These are phyloP conservation scores for Macrobrachium rosenbergii DNA, from an alignment of 1,140 invertebrate genomes.

Conservation along the genomic window DNA sequence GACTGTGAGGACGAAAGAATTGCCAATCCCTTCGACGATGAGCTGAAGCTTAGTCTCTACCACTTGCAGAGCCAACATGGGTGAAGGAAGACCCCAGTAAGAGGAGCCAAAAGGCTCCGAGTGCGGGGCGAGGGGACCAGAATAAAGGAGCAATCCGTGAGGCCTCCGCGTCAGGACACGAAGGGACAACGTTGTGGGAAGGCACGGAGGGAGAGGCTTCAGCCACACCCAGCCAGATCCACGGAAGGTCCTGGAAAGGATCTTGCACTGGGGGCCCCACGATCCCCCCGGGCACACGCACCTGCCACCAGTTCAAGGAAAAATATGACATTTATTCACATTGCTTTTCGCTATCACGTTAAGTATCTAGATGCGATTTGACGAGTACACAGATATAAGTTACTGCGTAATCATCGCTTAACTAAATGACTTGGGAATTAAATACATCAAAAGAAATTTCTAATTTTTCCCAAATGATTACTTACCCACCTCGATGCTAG, in stretches of 20 bases:
- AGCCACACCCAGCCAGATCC: conserved; percentile 47
- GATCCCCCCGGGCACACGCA: conserved; percentile 20
- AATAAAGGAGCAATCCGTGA: conserved; percentile 29
- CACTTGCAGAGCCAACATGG: conserved; percentile 44
- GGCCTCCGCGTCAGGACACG: conserved; percentile 28
- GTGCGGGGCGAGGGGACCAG: conserved; percentile 22
- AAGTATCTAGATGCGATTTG: background rate
- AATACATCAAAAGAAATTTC: too few relatives aligned
- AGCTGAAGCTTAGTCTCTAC: conserved; percentile 26
- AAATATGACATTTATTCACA: background rate
- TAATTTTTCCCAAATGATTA: too few relatives aligned
- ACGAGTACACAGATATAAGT: too few relatives aligned
- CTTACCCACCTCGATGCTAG: too few relatives aligned
- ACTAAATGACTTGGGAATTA: too few relatives aligned
- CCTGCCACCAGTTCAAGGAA: background rate
- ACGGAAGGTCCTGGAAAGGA: conserved; percentile 28
- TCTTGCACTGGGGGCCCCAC: conserved; percentile 19
- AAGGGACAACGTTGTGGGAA: conserved; percentile 32
- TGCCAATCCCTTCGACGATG: conserved; percentile 18
- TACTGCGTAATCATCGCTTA: too few relatives aligned
- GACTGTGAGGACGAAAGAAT: conserved; percentile 8
- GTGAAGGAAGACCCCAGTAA: background rate
- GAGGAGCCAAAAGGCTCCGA: background rate
- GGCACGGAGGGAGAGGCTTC: conserved; percentile 27
- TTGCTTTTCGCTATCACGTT: too few relatives aligned